Evolutionary conservation across 2,888 invertebrate genomes (phyloP).

Genomic region (Chydorus sphaericus): DNA sequence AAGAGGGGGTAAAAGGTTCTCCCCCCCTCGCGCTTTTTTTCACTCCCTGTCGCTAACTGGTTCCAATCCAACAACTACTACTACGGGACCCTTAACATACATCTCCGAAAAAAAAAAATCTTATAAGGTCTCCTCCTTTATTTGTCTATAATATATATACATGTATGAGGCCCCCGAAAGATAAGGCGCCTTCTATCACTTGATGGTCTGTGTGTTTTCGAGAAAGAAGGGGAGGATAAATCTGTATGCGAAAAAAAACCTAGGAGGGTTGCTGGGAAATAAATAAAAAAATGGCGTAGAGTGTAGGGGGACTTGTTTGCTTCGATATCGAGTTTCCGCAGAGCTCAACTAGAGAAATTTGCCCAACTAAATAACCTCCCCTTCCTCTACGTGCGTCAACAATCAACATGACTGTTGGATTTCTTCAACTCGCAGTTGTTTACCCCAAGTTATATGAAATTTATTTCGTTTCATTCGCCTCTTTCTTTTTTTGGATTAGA

Average conservation of each 20-base stretch:
- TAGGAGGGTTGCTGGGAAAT: neutral
- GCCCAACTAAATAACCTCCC: too few relatives aligned
- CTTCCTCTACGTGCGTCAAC: too few relatives aligned
- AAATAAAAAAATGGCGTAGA: neutral
- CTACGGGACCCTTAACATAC: neutral
- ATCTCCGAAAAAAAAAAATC: too few relatives aligned
- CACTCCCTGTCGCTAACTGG: constrained; percentile 6
- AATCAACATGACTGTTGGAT: too few relatives aligned
- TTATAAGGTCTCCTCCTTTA: constrained; percentile 2
- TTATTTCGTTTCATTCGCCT: too few relatives aligned
- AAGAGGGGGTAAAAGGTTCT: neutral
- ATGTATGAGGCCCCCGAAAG: neutral
- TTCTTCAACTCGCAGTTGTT: too few relatives aligned
- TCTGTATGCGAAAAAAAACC: neutral
- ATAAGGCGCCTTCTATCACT: neutral
- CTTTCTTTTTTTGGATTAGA: neutral
- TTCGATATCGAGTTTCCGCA: constrained; percentile 10
- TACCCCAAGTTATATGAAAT: too few relatives aligned
- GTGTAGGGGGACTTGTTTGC: constrained; percentile 8
- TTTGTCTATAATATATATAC: neutral
- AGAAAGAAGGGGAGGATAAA: neutral
- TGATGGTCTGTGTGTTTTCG: neutral
- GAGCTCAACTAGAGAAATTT: too few relatives aligned
- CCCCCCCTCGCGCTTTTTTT: too few relatives aligned
- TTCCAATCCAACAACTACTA: neutral